Evolutionary conservation across 2,888 invertebrate species (phyloP).

Genomic region (Myopa testacea): DNA sequence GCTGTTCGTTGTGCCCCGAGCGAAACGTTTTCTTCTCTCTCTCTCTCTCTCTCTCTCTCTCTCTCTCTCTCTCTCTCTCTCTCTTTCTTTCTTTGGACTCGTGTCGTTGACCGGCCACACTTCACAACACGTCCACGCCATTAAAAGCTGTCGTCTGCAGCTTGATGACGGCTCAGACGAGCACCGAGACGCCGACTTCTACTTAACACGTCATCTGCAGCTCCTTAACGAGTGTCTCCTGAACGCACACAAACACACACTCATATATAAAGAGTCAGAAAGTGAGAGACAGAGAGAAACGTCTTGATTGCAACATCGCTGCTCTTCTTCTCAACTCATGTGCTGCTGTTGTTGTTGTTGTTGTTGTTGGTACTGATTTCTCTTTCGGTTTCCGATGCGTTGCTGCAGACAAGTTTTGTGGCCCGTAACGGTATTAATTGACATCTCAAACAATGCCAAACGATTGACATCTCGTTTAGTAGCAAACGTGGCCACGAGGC

Average conservation of each 20-base stretch:
- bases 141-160: background rate
- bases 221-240: background rate
- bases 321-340: background rate
- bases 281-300: background rate
- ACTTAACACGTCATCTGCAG: constrained; percentile 8
- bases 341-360: too few species aligned
- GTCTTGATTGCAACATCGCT: background rate
- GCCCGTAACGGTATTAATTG: constrained; percentile 1
- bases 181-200: background rate
- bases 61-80: too few species aligned
- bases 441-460: background rate
- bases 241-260: background rate
- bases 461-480: constrained; percentile 9
- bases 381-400: background rate
- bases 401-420: constrained; percentile 6
- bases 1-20: too few species aligned
- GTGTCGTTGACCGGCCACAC: background rate
- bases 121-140: background rate
- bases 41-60: too few species aligned
- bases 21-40: too few species aligned
- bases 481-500: background rate
- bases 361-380: background rate
- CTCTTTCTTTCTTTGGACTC: too few species aligned
- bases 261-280: background rate
- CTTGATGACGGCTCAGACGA: background rate